Evolutionary conservation across 2,113 vertebrate species (phyloP), one percentile per base, ranked within the genome.

Genomic region (Catagonus wagneri): DNA sequence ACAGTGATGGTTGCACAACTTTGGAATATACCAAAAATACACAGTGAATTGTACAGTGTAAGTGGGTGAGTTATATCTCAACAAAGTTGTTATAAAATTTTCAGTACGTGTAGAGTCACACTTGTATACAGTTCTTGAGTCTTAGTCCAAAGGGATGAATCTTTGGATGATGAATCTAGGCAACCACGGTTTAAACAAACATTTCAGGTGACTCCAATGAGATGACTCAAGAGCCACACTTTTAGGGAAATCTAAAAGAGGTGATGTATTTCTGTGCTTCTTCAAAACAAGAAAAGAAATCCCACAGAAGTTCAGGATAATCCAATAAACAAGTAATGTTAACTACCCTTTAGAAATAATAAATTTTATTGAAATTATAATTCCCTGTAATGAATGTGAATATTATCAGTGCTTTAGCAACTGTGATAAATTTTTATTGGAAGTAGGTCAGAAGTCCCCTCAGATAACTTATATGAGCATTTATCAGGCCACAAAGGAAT

Each of bases 211-310:
- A 79, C 32, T 69, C 17, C 10, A 4, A 29, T n/a, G 44, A 92
- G 32, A 85, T 85, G 16, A 76, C 1, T 11, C 27, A 91, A 94
- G 25, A 25, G 54, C 16, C 44, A 61, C 16, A 58, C 56, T 93
- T 87, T 65, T 36, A 88, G 76, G 52, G 32, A 93, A 81, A 90
- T 83, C 23, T 63, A 72, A 94, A 69, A 58, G 12, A 92, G 20
- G 87, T 87, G 7, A 25, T 87, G 5, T 63, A 63, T 56, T 60
- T 93, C 34, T 34, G 22, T 71, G 52, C 0, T 65, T 89, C 16
- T 11, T 14, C 74, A 87, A 89, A 92, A 63, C 17, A 96, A 89
- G 22, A 83, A 91, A 69, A 97, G 13, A 60, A 86, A 89, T 34
- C 29, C 7, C 23, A 44, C 3, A 11, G 25, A 88, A 74, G 60